phyloP scores from a whole-genome alignment of 1,140 invertebrate species.

The Doryteuthis pealeii region DNA sequence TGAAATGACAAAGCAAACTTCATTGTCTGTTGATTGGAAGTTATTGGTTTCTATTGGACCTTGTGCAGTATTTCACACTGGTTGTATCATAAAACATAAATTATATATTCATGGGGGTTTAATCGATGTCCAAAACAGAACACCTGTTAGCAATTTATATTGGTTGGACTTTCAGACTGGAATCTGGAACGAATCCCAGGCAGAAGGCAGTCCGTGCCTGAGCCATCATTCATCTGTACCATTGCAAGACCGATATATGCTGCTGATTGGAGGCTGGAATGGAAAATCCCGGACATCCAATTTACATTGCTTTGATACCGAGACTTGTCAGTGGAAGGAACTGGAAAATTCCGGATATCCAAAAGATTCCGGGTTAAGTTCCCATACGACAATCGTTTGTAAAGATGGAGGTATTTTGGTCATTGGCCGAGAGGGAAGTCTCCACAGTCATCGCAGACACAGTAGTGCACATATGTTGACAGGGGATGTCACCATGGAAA shows the following conservation, averaged over 20 bases:
- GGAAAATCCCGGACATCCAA: slow-evolving; percentile 42
- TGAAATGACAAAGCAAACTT: background rate
- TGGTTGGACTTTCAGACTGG: slow-evolving; percentile 31
- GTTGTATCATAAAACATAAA: slow-evolving; percentile 32
- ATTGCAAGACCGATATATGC: slow-evolving; percentile 44
- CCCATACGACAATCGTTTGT: slow-evolving; percentile 48
- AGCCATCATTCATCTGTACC: slow-evolving; percentile 55
- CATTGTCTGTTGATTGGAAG: background rate
- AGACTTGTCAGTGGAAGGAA: slow-evolving; percentile 40
- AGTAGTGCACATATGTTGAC: slow-evolving; percentile 50
- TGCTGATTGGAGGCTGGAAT: slow-evolving; percentile 59
- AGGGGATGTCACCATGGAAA: slow-evolving; percentile 31
- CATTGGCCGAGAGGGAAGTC: slow-evolving; percentile 55
- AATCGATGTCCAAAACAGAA: slow-evolving; percentile 29
- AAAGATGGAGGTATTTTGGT: slow-evolving; percentile 47
- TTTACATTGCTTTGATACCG: slow-evolving; percentile 47
- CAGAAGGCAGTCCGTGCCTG: slow-evolving; percentile 41
- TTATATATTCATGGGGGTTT: slow-evolving; percentile 56
- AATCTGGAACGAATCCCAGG: slow-evolving; percentile 37
- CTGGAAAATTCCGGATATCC: slow-evolving; percentile 47
- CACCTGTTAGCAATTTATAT: slow-evolving; percentile 46
- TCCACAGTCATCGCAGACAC: slow-evolving; percentile 47
- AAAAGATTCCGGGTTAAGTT: slow-evolving; percentile 53
- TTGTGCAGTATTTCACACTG: slow-evolving; percentile 24
- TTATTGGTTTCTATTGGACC: background rate